A percentile compares a stretch with the other conserved stretches of the same genome.
Conservation (phyloP, 2,888 invertebrate species). For the Lissonota sp. region DNA sequence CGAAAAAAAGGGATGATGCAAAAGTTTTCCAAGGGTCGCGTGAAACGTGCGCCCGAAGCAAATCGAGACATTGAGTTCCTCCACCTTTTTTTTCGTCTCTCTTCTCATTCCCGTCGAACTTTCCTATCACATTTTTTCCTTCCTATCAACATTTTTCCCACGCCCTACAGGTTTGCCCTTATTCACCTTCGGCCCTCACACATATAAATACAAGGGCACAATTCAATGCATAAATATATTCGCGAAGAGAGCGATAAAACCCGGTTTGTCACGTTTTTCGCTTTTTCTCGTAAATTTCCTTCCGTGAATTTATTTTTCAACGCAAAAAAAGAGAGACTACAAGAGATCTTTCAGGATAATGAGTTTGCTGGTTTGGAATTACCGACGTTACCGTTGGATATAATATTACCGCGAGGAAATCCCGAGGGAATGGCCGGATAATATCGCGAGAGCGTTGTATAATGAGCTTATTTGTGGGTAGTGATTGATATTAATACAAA, state of each 20-base stretch:
- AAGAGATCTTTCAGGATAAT: conserved; percentile 31
- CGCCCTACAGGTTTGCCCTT: conserved; percentile 5
- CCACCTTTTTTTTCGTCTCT: conserved; percentile 32
- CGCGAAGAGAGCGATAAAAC: too few relatives aligned
- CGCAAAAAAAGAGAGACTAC: not conserved
- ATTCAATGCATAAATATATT: too few relatives aligned
- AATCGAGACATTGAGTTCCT: conserved; percentile 48
- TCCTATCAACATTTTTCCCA: conserved; percentile 36
- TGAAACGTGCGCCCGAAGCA: conserved; percentile 62
- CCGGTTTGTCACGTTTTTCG: too few relatives aligned
- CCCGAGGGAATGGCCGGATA: not conserved
- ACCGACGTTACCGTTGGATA: not conserved
- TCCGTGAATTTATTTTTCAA: too few relatives aligned
- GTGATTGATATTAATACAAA: conserved; percentile 41
- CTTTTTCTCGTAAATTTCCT: too few relatives aligned
- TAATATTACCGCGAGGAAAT: conserved; percentile 26
- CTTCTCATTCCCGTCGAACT: conserved; percentile 51
- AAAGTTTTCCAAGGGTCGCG: conserved; percentile 48
- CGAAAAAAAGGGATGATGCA: conserved; percentile 7
- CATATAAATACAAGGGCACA: not conserved
- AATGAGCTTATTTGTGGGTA: conserved; percentile 56
- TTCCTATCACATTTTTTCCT: conserved; percentile 32
- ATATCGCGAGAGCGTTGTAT: conserved; percentile 27
- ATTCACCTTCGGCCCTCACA: conserved; percentile 10
- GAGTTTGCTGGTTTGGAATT: conserved; percentile 10